Evolutionary conservation across 2,797 vertebrate genomes (phyloP), one percentile per base, ranked within the genome.

Genomic region (Staurois parvus): DNA sequence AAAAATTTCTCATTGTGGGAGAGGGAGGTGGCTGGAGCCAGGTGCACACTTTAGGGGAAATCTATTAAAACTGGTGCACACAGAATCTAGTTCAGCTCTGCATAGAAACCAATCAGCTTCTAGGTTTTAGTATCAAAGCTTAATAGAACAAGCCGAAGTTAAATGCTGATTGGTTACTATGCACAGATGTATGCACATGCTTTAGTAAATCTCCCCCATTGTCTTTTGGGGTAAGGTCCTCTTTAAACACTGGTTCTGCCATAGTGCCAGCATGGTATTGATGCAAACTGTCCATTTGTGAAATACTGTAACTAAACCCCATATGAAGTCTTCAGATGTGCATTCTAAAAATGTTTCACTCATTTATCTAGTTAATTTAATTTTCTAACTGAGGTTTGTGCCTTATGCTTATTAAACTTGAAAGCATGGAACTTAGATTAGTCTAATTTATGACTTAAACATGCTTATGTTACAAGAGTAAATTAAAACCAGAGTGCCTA

Each of bases 401-500:
- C 81, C 62, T 69, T 76, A 83, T 37, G 72, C 37, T 83, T 75
- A 83, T 75, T 83, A 83, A 69, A 76, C 81, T 76, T 76, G 62
- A 68, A 83, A 76, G 72, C 59, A 83, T 68, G 59, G 62, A 67
- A 56, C 72, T 76, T 83, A 42, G 62, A 76, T 76, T 76, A 72
- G 45, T 76, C 45, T 75, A 76, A 75, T 76, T 75, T 76, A 83
- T 83, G 81, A 76, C 62, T 29, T 76, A 30, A 83, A 75, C 42
- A 68, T 83, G 75, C 81, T 83, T 76, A 76, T 17, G 40, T 83
- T 83, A 76, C 81, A 83, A 52, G 24, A 75, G 59, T 83, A 83
- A 83, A 83, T 83, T 83, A 83, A 83, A 75, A 83, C 81, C 81
- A 83, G 81, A 83, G 75, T 66, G 69, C 40, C 66, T 66, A 76